Evolutionary conservation across 2,113 vertebrate species (phyloP).

Genomic region (Brienomyrus longianalis): DNA sequence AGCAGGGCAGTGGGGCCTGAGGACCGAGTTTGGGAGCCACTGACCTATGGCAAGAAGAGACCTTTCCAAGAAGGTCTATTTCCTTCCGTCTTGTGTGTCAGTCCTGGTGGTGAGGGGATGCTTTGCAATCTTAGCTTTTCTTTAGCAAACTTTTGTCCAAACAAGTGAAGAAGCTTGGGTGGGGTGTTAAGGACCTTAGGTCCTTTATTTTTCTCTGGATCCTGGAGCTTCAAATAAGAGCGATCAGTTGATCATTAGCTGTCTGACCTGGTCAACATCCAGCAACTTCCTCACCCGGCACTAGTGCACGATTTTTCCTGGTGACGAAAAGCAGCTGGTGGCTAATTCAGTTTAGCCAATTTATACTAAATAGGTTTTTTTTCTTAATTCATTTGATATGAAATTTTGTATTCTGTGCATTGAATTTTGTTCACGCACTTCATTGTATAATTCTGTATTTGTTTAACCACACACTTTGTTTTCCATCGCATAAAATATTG

Average conservation of each 20-base stretch:
- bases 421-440: background rate
- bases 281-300: constrained; percentile 1
- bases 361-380: background rate
- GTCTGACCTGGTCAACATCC: constrained; percentile 31
- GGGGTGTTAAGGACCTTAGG: background rate
- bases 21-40: too few relatives aligned
- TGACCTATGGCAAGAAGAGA: background rate
- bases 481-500: background rate
- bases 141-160: background rate
- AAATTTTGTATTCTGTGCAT: background rate
- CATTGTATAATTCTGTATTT: background rate
- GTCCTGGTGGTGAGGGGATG: background rate
- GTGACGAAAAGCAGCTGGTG: background rate
- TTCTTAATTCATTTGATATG: background rate
- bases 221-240: background rate
- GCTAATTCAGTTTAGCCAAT: background rate
- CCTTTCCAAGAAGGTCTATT: background rate
- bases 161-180: background rate
- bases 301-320: constrained; percentile 20
- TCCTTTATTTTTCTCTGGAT: background rate
- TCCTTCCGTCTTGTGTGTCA: background rate
- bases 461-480: background rate
- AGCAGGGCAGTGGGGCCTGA: too few relatives aligned
- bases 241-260: background rate
- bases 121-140: background rate